Conservation (phyloP, 1,140 invertebrate genomes). For the Plectus sambesii region DNA sequence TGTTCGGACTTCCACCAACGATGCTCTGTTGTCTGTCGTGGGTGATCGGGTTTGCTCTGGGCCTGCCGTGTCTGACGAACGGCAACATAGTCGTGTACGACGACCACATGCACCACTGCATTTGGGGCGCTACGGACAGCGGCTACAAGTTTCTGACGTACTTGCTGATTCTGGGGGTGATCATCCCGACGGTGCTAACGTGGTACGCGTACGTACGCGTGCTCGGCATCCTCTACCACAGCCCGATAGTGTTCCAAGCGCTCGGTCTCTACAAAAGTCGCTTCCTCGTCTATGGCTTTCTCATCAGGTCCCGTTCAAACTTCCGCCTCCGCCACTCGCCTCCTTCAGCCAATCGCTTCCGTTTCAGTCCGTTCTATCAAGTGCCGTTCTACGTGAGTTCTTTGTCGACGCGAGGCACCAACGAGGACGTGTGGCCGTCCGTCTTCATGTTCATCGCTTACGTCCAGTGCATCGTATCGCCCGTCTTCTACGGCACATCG, state of each 20-base stretch:
- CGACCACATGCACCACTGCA: constrained; percentile 16
- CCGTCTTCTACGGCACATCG: constrained; percentile 37
- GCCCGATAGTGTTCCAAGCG: constrained; percentile 42
- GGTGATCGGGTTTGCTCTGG: constrained; percentile 40
- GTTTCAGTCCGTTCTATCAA: constrained; percentile 42
- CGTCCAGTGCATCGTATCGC: constrained; percentile 34
- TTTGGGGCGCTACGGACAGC: constrained; percentile 38
- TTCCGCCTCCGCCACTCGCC: neutral
- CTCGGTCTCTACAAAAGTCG: constrained; percentile 43
- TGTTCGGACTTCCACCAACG: constrained; percentile 37
- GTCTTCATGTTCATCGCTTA: constrained; percentile 37
- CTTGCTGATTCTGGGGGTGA: constrained; percentile 39
- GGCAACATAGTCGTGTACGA: constrained; percentile 44
- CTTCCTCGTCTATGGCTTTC: constrained; percentile 41
- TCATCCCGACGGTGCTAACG: constrained; percentile 35
- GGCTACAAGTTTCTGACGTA: constrained; percentile 45
- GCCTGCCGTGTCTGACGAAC: constrained; percentile 42
- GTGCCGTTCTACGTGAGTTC: constrained; percentile 39
- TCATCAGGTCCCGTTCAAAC: constrained; percentile 32
- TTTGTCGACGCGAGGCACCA: constrained; percentile 15
- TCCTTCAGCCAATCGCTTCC: neutral
- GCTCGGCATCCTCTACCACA: constrained; percentile 41
- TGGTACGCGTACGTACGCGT: constrained; percentile 45
- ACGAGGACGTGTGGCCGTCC: constrained; percentile 26
- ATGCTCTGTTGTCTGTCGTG: constrained; percentile 38